phyloP scores from a whole-genome alignment of 2,888 invertebrate genomes.

The Tenthredo mesomela region DNA sequence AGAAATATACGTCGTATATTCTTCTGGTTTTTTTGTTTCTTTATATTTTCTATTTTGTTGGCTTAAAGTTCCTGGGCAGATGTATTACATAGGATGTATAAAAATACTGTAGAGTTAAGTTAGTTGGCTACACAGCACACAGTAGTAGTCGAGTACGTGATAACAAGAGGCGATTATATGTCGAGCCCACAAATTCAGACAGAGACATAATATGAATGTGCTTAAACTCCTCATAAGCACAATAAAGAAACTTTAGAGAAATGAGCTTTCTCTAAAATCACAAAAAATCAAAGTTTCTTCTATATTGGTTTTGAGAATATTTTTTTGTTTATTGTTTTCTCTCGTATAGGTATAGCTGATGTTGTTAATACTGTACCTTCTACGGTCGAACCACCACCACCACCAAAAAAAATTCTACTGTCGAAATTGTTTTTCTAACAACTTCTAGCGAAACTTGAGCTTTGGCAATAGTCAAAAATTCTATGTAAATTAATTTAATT shows the following conservation, averaged over 20 bases:
- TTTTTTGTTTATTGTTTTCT: too few relatives aligned
- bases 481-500: neutral
- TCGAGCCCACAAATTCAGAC: neutral
- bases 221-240: neutral
- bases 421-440: constrained; percentile 78
- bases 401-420: constrained; percentile 59
- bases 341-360: neutral
- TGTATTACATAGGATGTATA: neutral
- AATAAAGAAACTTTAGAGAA: neutral
- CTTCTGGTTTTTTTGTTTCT: neutral
- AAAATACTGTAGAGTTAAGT: neutral
- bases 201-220: neutral
- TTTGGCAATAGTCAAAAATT: constrained; percentile 8
- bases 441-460: constrained; percentile 57
- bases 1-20: neutral
- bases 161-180: neutral
- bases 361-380: constrained; percentile 27
- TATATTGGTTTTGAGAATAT: neutral
- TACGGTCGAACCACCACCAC: constrained; percentile 63
- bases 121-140: constrained; percentile 7
- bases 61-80: neutral
- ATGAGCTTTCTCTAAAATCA: neutral
- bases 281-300: neutral
- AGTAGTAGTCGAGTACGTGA: neutral
- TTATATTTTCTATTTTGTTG: neutral